Conservation (phyloP, 2,113 vertebrate genomes). For the Parus major region DNA sequence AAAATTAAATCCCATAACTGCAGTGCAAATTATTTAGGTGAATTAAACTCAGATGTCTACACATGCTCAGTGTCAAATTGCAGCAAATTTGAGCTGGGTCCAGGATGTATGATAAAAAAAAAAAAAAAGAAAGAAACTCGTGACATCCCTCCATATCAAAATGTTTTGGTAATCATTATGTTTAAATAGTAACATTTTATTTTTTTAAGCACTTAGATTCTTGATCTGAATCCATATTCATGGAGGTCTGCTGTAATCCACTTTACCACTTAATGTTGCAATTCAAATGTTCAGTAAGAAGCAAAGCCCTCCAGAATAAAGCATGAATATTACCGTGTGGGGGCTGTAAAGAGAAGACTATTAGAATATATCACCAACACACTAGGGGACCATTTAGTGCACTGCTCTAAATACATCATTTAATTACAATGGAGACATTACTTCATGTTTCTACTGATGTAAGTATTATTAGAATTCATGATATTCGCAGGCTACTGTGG, state of each 20-base stretch:
- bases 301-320: conserved; percentile 93
- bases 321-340: conserved; percentile 92
- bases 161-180: conserved; percentile 81
- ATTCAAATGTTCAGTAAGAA: conserved; percentile 90
- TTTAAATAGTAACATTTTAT: conserved; percentile 81
- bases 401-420: conserved; percentile 95
- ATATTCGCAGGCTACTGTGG: conserved; percentile 96
- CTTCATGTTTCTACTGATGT: conserved; percentile 99
- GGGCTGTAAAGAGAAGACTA: conserved; percentile 92
- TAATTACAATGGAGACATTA: conserved; percentile 97
- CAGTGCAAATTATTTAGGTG: conserved; percentile 66
- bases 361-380: conserved; percentile 96
- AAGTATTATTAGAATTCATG: conserved; percentile 99
- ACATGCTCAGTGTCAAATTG: conserved; percentile 69
- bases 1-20: conserved; percentile 74
- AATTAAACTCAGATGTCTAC: conserved; percentile 67
- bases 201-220: conserved; percentile 82
- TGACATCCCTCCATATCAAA: conserved; percentile 71
- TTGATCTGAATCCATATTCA: conserved; percentile 86
- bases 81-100: conserved; percentile 52
- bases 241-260: conserved; percentile 88
- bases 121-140: not conserved
- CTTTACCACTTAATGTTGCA: conserved; percentile 92
- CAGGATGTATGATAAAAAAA: not conserved
- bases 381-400: conserved; percentile 97